Evolutionary conservation across 2,113 vertebrate genomes (phyloP), one percentile per base, ranked within the genome.

Genomic region (Pollachius pollachius): DNA sequence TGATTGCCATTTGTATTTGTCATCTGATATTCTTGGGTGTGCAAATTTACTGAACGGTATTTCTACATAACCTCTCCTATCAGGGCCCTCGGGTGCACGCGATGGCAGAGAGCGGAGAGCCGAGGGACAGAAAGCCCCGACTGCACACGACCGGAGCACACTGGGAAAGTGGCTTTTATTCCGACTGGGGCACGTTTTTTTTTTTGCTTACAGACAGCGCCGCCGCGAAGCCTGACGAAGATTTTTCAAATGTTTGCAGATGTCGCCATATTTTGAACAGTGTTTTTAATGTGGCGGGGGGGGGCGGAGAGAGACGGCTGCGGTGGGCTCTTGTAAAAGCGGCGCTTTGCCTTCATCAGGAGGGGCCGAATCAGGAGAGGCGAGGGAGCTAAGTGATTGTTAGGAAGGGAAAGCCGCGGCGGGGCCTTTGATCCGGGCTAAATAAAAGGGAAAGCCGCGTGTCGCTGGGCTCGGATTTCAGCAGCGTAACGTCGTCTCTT

Each of bases 171-270:
- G 41, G 3, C 37, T 41, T 41, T 41, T 3, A 41, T 41, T 6
- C 37, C 37, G 37, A 41, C 37, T 6, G 37, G 37, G 37, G 11
- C 37, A 3, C 5, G 37, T 41, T 41, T 41, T 4, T 41, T 41
- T 75, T 80, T 74, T 56, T 63, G 74, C 80, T 86, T 71, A 77
- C 78, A 79, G 68, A 48, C 52, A 15, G 65, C 57, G 81, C 25
- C 71, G 90, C 88, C 8, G 41, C 41, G 41, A 13, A 48, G 41
- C 90, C 83, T 87, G 87, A 87, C 81, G 84, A 89, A 82, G 84
- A 91, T 91, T 89, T 89, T 87, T 89, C 87, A 91, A 93, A 91
- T 92, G 90, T 90, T 92, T 91, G 89, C 91, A 92, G 90, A 90
- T 92, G 92, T 92, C 89, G 86, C 87, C 91, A 90, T 86, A 86